Percentiles rank a stretch among this genome's conserved stretches.
Conservation (phyloP, 2,888 invertebrate species). For the Odiellus spinosus region DNA sequence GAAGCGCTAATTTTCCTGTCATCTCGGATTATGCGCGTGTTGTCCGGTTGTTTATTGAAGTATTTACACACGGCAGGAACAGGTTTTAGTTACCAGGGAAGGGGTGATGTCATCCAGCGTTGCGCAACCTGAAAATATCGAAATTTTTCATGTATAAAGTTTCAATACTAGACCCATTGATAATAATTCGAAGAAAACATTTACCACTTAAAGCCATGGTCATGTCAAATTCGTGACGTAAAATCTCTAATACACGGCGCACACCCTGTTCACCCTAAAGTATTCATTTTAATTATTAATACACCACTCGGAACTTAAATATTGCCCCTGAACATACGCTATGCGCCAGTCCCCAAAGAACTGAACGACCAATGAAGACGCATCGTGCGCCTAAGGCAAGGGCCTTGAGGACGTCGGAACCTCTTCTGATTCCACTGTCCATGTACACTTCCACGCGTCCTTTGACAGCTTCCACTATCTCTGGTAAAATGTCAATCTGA, state of each 20-base stretch:
- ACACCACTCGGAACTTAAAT: neutral
- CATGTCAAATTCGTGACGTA: slow-evolving; percentile 56
- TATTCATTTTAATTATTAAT: too few species aligned
- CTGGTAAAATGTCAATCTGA: slow-evolving; percentile 41
- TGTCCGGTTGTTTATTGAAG: too few species aligned
- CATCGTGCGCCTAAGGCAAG: slow-evolving; percentile 66
- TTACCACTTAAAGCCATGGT: slow-evolving; percentile 58
- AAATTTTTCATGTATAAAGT: too few species aligned
- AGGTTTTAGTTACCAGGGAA: too few species aligned
- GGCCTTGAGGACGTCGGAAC: slow-evolving; percentile 78
- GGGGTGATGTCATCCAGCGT: too few species aligned
- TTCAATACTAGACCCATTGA: too few species aligned
- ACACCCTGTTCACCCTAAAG: slow-evolving; percentile 56
- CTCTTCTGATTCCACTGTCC: slow-evolving; percentile 70
- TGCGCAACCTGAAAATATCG: too few species aligned
- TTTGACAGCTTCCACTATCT: slow-evolving; percentile 50
- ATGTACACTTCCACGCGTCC: slow-evolving; percentile 59
- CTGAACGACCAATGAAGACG: slow-evolving; percentile 68
- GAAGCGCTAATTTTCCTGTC: too few species aligned
- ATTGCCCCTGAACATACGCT: slow-evolving; percentile 28
- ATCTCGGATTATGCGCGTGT: too few species aligned
- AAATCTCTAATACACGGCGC: slow-evolving; percentile 48
- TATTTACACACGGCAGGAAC: too few species aligned
- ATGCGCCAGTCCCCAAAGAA: slow-evolving; percentile 65
- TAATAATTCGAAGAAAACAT: too few species aligned